Conservation (phyloP, 2,113 vertebrate species). For the Theristicus caerulescens region DNA sequence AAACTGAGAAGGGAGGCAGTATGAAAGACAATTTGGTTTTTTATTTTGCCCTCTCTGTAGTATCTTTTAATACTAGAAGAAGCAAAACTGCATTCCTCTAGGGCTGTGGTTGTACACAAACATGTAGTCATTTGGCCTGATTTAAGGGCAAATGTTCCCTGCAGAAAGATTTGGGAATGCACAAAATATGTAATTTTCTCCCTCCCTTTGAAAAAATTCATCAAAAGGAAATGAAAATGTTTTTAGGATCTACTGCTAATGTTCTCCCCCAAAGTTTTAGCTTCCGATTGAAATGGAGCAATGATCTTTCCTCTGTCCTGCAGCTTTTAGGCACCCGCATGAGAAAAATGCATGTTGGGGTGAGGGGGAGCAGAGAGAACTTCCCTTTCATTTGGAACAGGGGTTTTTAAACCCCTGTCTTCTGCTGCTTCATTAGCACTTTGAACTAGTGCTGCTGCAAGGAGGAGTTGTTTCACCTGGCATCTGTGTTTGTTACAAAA, state of each 20-base stretch:
- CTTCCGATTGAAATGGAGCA: not conserved
- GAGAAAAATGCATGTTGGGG: not conserved
- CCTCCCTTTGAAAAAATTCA: constrained; percentile 32
- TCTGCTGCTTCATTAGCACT: not conserved
- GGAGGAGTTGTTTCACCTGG: not conserved
- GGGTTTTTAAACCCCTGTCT: not conserved
- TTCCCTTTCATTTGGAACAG: not conserved
- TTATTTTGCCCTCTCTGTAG: constrained; percentile 5
- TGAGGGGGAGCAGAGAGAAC: not conserved
- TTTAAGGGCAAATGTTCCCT: constrained; percentile 45
- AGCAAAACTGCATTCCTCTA: not conserved
- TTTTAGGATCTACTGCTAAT: not conserved
- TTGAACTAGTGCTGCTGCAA: not conserved
- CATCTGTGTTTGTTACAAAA: not conserved
- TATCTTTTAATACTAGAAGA: not conserved
- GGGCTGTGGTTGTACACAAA: constrained; percentile 9
- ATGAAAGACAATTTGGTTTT: not conserved
- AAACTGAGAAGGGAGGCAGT: not conserved
- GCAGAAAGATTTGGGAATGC: constrained; percentile 23
- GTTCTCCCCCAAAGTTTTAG: not conserved
- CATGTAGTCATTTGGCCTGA: constrained; percentile 25
- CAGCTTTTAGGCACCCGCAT: not conserved
- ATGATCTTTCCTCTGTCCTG: not conserved
- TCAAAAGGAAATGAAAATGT: constrained; percentile 51
- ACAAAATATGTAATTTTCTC: constrained; percentile 1